Conservation (phyloP, 2,888 invertebrate species). For the Caenorhabditis sp. region DNA sequence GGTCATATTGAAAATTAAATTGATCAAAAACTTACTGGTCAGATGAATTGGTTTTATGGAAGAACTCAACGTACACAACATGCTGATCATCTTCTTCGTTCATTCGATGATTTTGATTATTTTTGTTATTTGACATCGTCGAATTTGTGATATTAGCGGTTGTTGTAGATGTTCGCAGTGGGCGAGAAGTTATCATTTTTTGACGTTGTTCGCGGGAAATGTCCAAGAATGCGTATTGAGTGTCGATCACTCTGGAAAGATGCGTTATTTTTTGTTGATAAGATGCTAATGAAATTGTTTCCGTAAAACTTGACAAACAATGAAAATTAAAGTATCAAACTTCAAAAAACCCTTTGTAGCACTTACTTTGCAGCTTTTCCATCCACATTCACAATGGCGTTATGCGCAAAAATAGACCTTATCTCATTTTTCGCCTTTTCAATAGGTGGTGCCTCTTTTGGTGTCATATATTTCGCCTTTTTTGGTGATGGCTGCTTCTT, state of each 20-base stretch:
- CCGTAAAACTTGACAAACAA: too few relatives aligned
- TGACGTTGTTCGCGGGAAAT: slow-evolving; percentile 29
- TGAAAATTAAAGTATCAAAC: too few relatives aligned
- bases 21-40: slow-evolving; percentile 14
- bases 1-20: too few relatives aligned
- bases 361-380: slow-evolving; percentile 46
- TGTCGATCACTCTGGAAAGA: slow-evolving; percentile 29
- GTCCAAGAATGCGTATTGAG: slow-evolving; percentile 16
- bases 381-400: slow-evolving; percentile 43
- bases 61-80: slow-evolving; percentile 31
- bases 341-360: background rate
- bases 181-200: slow-evolving; percentile 20
- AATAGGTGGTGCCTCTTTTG: slow-evolving; percentile 4
- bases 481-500: background rate
- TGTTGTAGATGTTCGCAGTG: slow-evolving; percentile 4
- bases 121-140: background rate
- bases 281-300: too few relatives aligned
- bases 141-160: slow-evolving; percentile 4
- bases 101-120: background rate
- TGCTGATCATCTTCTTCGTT: slow-evolving; percentile 7
- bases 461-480: background rate
- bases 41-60: slow-evolving; percentile 19
- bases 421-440: slow-evolving; percentile 28
- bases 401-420: slow-evolving; percentile 38
- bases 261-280: too few relatives aligned